A percentile compares a stretch with the other conserved stretches of the same genome.
These are phyloP conservation scores for Columba guinea DNA, from an alignment of 2,797 vertebrate genomes.

Conservation along the genomic window DNA sequence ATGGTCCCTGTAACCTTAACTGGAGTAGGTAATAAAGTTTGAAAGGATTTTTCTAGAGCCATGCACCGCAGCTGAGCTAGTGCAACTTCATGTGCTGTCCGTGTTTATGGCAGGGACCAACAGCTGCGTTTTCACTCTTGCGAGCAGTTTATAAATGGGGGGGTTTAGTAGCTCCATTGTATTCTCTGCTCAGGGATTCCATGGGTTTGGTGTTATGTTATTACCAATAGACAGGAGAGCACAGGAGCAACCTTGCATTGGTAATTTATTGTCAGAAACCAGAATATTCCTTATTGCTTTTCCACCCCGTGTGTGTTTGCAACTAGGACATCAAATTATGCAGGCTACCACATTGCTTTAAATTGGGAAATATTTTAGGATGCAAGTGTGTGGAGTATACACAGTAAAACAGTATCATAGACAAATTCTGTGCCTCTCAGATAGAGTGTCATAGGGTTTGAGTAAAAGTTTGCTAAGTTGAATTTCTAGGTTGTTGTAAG, in stretches of 20 bases:
- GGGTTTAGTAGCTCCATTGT: rapidly evolving
- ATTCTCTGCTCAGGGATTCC: background rate
- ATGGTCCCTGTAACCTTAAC: background rate
- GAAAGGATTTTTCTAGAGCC: background rate
- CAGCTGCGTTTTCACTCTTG: background rate
- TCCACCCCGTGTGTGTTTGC: background rate
- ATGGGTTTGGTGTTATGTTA: background rate
- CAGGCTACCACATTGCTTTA: background rate
- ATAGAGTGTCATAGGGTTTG: background rate
- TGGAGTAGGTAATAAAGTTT: background rate
- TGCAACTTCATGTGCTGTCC: background rate
- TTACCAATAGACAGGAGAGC: background rate
- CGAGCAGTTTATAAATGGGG: background rate
- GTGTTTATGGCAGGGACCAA: rapidly evolving
- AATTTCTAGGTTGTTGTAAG: background rate
- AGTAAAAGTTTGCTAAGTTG: background rate
- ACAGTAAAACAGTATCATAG: background rate
- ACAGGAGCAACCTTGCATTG: background rate
- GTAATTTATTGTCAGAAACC: background rate
- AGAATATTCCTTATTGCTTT: background rate
- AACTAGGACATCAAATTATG: background rate
- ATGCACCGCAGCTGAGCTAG: background rate
- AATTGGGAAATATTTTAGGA: background rate
- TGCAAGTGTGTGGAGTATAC: background rate
- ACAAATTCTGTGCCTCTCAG: background rate